A percentile compares a stretch with the other conserved stretches of the same genome.
phyloP scores from a whole-genome alignment of 2,888 invertebrate species.

The Uropetala carovei region DNA sequence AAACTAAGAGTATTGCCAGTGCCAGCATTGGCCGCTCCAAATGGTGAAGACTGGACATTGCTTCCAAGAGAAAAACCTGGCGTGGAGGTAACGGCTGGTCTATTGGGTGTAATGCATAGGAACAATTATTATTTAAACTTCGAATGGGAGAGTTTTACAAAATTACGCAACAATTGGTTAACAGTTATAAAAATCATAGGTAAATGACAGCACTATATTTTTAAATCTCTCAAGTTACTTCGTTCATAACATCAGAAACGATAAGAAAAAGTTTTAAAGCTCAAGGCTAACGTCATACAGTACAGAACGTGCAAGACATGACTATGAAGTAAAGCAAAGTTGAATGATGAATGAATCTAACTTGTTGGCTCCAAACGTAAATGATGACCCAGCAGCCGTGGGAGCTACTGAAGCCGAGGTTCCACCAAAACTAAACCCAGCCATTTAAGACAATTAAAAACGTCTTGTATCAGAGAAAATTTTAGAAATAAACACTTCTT shows the following conservation, averaged over 20 bases:
- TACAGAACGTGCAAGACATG: background rate
- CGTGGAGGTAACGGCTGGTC: background rate
- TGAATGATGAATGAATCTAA: background rate
- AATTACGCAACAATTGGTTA: background rate
- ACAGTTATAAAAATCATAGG: background rate
- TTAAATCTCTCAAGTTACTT: background rate
- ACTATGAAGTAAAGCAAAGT: background rate
- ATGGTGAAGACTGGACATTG: constrained; percentile 40
- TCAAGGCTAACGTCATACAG: background rate
- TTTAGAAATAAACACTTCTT: too few species aligned
- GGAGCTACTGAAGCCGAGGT: background rate
- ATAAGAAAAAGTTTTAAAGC: background rate
- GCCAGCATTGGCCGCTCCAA: constrained; percentile 31
- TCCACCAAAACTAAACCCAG: constrained; percentile 31
- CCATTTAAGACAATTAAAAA: background rate
- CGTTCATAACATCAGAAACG: background rate
- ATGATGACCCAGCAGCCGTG: constrained; percentile 18
- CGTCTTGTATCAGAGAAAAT: too few species aligned
- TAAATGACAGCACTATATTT: background rate
- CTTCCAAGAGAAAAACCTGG: constrained; percentile 52
- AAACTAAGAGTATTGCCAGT: background rate
- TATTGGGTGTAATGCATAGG: background rate
- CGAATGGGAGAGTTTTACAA: background rate
- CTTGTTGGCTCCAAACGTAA: constrained; percentile 34
- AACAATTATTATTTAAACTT: background rate